Base-by-base conservation (phyloP, 2,797 vertebrate genomes). In the Toxotes lorentzi region DNA sequence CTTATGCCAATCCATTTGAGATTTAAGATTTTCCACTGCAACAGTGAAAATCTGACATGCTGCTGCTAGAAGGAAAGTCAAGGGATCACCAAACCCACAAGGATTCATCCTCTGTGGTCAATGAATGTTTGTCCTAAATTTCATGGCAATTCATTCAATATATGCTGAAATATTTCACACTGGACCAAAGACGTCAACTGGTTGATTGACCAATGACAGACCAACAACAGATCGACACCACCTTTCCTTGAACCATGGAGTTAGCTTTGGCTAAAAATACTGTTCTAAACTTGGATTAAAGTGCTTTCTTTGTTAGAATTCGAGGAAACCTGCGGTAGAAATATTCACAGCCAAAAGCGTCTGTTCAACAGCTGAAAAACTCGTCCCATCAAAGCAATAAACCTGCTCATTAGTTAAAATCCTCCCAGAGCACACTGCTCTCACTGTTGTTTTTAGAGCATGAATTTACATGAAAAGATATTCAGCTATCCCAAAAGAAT, bases 401-500 rank as follows among this genome's bases (percentile, higher is more conserved):
- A 80, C 51, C 47, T 61, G 30, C 50, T 47, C 43, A 53, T 60
- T 54, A 58, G 63, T 54, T 68, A 2, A 65, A 73, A 45, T 59
- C 51, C 32, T 66, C 24, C 9, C 7, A 65, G 58, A 60, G 19
- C 43, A 48, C 23, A 1, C 32, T 66, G 62, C 24, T 81, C 70
- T 53, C 48, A 23, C 30, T 40, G 65, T 51, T 62, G 61, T 83
- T 89, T 84, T 85, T 70, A 70, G 58, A 56, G 45, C 63, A 82
- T 76, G 32, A 4, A 74, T 86, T 88, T 88, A 79, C 27, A 79
- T 82, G 54, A 84, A 69, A 61, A 65, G 59, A 71, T 45, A 84
- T 74, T 63, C 21, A 47, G 47, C 48, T 47, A 66, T 87, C 83
- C 85, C 86, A 70, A 67, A 85, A 85, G 77, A 79, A 75, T 84